A percentile compares a stretch with the other conserved stretches of the same genome.
Conservation (phyloP, 2,797 vertebrate genomes). For the Poeciliopsis paucimaculata region DNA sequence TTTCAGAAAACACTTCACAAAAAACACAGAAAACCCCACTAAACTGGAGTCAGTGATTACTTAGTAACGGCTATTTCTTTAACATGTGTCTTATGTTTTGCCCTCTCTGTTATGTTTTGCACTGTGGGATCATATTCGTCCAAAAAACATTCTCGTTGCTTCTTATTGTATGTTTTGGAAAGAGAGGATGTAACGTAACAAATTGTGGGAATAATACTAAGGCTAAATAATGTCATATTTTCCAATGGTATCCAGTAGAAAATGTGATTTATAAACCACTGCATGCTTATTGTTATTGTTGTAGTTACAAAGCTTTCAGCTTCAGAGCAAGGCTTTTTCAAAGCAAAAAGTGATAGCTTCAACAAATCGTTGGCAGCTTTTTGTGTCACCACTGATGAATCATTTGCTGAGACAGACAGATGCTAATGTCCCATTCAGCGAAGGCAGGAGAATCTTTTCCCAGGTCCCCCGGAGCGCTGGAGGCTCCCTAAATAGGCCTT, state of each 20-base stretch:
- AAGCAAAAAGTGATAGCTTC: slow-evolving; percentile 53
- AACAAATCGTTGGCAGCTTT: slow-evolving; percentile 58
- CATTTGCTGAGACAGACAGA: slow-evolving; percentile 75
- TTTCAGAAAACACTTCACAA: neutral
- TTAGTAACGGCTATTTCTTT: neutral
- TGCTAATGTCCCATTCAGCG: slow-evolving; percentile 74
- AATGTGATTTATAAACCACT: neutral
- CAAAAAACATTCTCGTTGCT: neutral
- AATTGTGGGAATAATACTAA: neutral
- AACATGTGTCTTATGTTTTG: neutral
- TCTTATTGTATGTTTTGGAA: neutral
- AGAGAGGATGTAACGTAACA: neutral
- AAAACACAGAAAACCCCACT: neutral
- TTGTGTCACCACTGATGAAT: slow-evolving; percentile 69
- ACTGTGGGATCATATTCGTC: neutral
- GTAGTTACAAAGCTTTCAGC: slow-evolving; percentile 30
- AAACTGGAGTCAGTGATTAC: neutral
- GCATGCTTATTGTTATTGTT: slow-evolving; percentile 7
- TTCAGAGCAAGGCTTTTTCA: slow-evolving; percentile 35
- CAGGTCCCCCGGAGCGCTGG: slow-evolving; percentile 72
- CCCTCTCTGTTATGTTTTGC: neutral
- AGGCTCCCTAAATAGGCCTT: slow-evolving; percentile 79
- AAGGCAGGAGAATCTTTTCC: slow-evolving; percentile 71
- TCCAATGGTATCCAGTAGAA: neutral
- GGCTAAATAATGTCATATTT: neutral